Evolutionary conservation across 30 jellyfish, hydroid and myxozoan species (phyloP).

Genomic region (Chironex yamaguchii): DNA sequence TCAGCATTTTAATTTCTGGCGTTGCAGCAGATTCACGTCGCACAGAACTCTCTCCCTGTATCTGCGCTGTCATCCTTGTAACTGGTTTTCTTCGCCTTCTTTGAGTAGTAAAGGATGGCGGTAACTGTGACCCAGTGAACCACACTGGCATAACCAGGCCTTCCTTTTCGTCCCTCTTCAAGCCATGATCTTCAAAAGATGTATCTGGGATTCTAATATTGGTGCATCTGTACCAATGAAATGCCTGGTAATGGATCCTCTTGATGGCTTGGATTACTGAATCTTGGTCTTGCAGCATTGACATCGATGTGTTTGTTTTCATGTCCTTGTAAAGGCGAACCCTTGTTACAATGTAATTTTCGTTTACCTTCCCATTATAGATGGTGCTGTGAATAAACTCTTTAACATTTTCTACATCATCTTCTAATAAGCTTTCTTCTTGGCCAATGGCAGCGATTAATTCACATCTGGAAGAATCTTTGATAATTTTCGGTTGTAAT

Average conservation of each 20-base stretch:
- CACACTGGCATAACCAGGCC: constrained; percentile 53
- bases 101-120: constrained; percentile 28
- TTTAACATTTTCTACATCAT: not conserved
- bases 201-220: not conserved
- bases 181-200: constrained; percentile 44
- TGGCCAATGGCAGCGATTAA: not conserved
- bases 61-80: constrained; percentile 8
- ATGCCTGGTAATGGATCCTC: constrained; percentile 63
- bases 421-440: not conserved
- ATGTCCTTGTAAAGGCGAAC: constrained; percentile 52
- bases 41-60: constrained; percentile 4
- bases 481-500: constrained; percentile 9
- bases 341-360: constrained; percentile 52
- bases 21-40: too few relatives aligned
- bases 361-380: constrained; percentile 44
- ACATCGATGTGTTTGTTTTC: constrained; percentile 53
- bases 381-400: constrained; percentile 41
- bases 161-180: constrained; percentile 48
- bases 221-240: constrained; percentile 47
- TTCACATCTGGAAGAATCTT: not conserved
- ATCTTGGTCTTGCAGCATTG: constrained; percentile 72
- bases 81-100: constrained; percentile 15
- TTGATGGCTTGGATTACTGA: constrained; percentile 65
- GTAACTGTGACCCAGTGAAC: constrained; percentile 61
- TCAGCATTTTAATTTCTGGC: too few relatives aligned